Conservation (phyloP, 2,113 vertebrate species). For the Carettochelys insculpta region DNA sequence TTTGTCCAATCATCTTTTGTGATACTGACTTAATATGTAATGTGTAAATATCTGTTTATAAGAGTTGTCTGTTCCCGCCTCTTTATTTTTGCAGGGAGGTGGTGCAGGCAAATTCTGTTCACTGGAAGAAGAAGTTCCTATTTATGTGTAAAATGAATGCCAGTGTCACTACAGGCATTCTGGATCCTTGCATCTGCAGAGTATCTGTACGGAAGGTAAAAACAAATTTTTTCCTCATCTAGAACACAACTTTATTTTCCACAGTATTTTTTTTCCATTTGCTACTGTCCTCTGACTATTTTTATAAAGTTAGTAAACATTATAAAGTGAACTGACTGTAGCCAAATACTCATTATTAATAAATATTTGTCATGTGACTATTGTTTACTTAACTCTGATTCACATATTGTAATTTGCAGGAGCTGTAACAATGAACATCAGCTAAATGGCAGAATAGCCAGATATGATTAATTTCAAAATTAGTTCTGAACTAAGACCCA, state of each 20-base stretch:
- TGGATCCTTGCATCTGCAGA: conserved; percentile 91
- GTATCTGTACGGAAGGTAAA: conserved; percentile 94
- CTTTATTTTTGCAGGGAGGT: conserved; percentile 79
- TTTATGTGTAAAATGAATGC: conserved; percentile 96
- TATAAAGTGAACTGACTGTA: background rate
- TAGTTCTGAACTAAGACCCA: background rate
- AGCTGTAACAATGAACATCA: background rate
- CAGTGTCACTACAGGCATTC: conserved; percentile 85
- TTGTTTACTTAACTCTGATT: background rate
- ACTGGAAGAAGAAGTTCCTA: conserved; percentile 91
- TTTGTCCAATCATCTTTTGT: background rate
- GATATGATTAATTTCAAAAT: background rate
- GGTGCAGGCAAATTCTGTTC: conserved; percentile 92
- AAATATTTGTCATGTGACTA: background rate
- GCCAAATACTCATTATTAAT: background rate
- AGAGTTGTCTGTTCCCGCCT: background rate
- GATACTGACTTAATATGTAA: background rate
- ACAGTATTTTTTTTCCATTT: background rate
- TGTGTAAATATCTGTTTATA: background rate
- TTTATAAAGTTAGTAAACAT: background rate
- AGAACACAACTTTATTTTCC: background rate
- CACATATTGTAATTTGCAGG: background rate
- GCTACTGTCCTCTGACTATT: background rate
- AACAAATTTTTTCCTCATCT: background rate
- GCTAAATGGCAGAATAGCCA: background rate